These are phyloP conservation scores for Martes flavigula DNA, from an alignment of 2,797 vertebrate species.

Conservation along the genomic window DNA sequence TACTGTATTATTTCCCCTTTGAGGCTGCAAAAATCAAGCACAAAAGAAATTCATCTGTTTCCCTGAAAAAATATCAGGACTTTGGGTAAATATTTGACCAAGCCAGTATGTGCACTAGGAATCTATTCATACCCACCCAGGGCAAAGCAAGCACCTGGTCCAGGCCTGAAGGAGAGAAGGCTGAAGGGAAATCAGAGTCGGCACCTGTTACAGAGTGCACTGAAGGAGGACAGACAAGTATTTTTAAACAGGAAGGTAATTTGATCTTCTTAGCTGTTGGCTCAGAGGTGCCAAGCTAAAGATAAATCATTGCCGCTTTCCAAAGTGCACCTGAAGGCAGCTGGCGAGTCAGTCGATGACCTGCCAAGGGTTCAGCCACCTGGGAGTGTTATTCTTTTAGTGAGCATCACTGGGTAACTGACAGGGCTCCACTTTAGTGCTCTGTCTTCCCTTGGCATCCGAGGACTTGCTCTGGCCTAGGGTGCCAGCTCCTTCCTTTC, in stretches of 20 bases:
- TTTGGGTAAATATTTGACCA: conserved; percentile 1
- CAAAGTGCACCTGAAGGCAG: neutral
- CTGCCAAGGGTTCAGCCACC: neutral
- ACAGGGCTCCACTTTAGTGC: neutral
- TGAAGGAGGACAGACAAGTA: too few relatives aligned
- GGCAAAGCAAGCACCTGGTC: neutral
- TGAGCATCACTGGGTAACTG: neutral
- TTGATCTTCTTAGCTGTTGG: neutral
- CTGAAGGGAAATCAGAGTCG: neutral
- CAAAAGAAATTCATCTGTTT: neutral
- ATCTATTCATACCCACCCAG: neutral
- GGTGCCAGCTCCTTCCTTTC: neutral
- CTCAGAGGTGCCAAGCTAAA: neutral
- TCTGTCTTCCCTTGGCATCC: neutral
- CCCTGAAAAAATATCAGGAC: neutral
- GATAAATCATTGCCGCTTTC: neutral
- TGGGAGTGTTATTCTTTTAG: neutral
- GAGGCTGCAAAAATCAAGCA: conserved; percentile 13
- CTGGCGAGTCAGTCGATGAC: neutral
- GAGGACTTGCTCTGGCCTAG: neutral
- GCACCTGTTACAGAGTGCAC: rapidly evolving
- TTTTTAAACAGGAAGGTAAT: neutral
- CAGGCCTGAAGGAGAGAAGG: neutral
- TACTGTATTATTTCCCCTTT: neutral
- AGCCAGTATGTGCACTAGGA: neutral